These are phyloP conservation scores for Pocillopora grandis DNA, from an alignment of 92 coral and sea anemone species.

Conservation along the genomic window DNA sequence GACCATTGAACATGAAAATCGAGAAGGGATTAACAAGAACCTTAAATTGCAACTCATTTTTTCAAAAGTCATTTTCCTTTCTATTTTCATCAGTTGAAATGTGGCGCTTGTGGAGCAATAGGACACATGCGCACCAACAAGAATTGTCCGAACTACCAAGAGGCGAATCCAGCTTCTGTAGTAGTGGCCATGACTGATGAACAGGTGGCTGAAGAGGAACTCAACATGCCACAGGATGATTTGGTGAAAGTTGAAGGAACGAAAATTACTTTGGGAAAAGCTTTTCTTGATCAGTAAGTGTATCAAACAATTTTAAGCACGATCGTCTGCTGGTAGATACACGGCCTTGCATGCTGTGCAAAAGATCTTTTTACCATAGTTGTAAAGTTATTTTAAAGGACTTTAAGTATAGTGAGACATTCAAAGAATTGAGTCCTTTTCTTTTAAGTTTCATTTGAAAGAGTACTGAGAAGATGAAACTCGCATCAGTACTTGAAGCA, in stretches of 20 bases:
- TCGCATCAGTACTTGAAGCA: background rate
- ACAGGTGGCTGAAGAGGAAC: slow-evolving; percentile 96
- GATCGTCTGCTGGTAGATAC: too few species aligned
- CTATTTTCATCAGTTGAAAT: slow-evolving; percentile 70
- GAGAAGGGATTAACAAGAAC: background rate
- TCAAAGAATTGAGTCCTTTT: too few species aligned
- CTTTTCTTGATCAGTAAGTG: slow-evolving; percentile 94
- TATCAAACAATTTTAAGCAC: background rate
- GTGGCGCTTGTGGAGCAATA: slow-evolving; percentile 99
- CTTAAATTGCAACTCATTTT: background rate
- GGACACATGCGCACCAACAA: slow-evolving; percentile 99
- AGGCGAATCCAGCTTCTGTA: slow-evolving; percentile 79
- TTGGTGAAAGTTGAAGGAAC: slow-evolving; percentile 98
- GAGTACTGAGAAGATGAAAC: background rate
- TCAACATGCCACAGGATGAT: slow-evolving; percentile 99
- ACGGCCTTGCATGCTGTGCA: too few species aligned
- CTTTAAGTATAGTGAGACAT: too few species aligned
- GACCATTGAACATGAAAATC: too few species aligned
- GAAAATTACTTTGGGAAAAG: slow-evolving; percentile 98
- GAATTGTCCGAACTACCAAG: slow-evolving; percentile 98
- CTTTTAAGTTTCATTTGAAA: too few species aligned
- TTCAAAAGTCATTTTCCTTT: background rate
- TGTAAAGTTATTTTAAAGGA: too few species aligned
- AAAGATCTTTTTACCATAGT: too few species aligned
- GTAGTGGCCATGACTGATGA: slow-evolving; percentile 99